Percentiles rank a stretch among this genome's conserved stretches.
Evolutionary conservation across 2,797 vertebrate species (phyloP).

Genomic region (Darevskia nairensis): DNA sequence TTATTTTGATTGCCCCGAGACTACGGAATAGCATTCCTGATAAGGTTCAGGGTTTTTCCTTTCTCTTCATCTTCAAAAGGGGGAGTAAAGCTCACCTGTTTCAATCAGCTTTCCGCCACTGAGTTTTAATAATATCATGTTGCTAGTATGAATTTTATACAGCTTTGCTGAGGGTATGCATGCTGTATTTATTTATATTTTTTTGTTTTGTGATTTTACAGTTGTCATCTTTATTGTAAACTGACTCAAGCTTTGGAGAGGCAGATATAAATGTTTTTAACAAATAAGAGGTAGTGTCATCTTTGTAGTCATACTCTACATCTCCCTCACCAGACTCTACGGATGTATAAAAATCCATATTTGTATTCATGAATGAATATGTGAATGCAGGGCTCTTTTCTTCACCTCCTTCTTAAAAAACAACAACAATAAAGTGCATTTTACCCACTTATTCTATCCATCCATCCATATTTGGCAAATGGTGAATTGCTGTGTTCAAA

Average conservation of each 20-base stretch:
- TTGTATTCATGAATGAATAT: background rate
- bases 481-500: background rate
- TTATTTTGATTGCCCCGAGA: background rate
- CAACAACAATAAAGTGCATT: background rate
- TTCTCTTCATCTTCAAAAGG: background rate
- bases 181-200: background rate
- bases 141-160: conserved; percentile 5
- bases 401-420: background rate
- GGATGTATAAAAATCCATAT: background rate
- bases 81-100: background rate
- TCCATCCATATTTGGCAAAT: background rate
- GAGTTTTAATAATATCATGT: background rate
- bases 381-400: background rate
- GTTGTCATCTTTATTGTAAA: background rate
- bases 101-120: background rate
- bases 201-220: background rate
- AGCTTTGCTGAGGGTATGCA: background rate
- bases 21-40: background rate
- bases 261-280: background rate
- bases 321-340: background rate
- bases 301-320: background rate
- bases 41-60: background rate
- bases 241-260: background rate
- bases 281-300: background rate
- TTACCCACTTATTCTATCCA: background rate